These are phyloP conservation scores for Lamproptera curius DNA, from an alignment of 2,888 invertebrate species.

Conservation along the genomic window DNA sequence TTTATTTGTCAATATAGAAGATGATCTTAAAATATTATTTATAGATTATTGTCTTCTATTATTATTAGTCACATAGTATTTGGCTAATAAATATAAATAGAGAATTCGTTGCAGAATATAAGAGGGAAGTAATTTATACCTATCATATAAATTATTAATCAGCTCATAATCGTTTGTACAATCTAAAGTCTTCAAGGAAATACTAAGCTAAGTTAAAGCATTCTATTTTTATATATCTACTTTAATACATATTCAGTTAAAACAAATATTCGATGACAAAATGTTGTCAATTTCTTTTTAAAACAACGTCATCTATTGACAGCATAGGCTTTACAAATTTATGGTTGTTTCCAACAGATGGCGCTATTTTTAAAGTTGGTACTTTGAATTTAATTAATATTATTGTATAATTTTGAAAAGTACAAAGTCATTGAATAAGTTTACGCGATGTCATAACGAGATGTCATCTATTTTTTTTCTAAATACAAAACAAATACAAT, in stretches of 20 bases:
- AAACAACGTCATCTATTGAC: slow-evolving; percentile 21
- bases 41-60: slow-evolving; percentile 17
- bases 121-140: slow-evolving; percentile 12
- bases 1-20: not conserved
- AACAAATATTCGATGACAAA: not conserved
- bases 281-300: not conserved
- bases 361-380: not conserved
- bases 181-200: slow-evolving; percentile 70
- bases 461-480: not conserved
- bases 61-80: slow-evolving; percentile 3
- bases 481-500: not conserved
- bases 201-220: slow-evolving; percentile 74
- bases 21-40: slow-evolving; percentile 10
- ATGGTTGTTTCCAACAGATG: slow-evolving; percentile 1
- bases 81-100: slow-evolving; percentile 7
- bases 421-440: slow-evolving; percentile 4
- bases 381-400: too few species aligned
- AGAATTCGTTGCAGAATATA: slow-evolving; percentile 20
- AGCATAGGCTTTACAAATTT: slow-evolving; percentile 3
- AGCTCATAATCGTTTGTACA: slow-evolving; percentile 51
- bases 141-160: slow-evolving; percentile 7
- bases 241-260: slow-evolving; percentile 13
- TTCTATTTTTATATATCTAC: slow-evolving; percentile 58
- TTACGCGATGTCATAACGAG: slow-evolving; percentile 2
- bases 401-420: too few species aligned